A percentile compares a stretch with the other conserved stretches of the same genome.
Conservation (phyloP, 2,888 invertebrate genomes). For the Xanthostigma xanthostigma region DNA sequence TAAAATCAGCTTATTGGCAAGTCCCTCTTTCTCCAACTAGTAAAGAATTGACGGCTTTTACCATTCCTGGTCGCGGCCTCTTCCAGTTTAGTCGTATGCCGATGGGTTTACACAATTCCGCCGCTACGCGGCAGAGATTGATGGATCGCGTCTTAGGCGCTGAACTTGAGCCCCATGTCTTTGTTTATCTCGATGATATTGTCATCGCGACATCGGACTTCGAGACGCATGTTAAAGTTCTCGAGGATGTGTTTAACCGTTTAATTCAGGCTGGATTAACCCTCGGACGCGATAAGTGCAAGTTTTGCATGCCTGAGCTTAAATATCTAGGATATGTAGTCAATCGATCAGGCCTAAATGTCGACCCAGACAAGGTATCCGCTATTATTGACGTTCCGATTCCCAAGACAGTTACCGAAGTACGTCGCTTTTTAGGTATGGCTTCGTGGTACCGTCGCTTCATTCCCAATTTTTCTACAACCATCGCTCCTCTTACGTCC, state of each 20-base stretch:
- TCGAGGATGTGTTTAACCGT: too few relatives aligned
- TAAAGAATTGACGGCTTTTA: too few relatives aligned
- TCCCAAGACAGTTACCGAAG: conserved; percentile 12
- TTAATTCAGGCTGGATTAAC: conserved; percentile 4
- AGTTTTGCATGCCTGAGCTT: conserved; percentile 12
- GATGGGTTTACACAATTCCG: too few relatives aligned
- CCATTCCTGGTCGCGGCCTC: too few relatives aligned
- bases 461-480: conserved; percentile 13
- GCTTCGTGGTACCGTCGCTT: conserved; percentile 19
- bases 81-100: too few relatives aligned
- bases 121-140: conserved; percentile 12
- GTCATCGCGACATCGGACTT: conserved; percentile 12
- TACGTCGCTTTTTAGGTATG: conserved; percentile 18
- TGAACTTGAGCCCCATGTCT: conserved; percentile 10
- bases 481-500: conserved; percentile 12
- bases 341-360: conserved; percentile 12
- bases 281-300: conserved; percentile 6
- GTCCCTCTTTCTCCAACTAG: too few relatives aligned
- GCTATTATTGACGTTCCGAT: conserved; percentile 12
- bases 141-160: conserved; percentile 10
- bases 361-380: conserved; percentile 10
- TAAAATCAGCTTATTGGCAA: too few relatives aligned
- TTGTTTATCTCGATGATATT: conserved; percentile 12
- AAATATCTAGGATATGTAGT: conserved; percentile 19
- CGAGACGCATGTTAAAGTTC: conserved; percentile 10